phyloP scores from a whole-genome alignment of 2,113 vertebrate species.

The Daphoenositta chrysoptera region DNA sequence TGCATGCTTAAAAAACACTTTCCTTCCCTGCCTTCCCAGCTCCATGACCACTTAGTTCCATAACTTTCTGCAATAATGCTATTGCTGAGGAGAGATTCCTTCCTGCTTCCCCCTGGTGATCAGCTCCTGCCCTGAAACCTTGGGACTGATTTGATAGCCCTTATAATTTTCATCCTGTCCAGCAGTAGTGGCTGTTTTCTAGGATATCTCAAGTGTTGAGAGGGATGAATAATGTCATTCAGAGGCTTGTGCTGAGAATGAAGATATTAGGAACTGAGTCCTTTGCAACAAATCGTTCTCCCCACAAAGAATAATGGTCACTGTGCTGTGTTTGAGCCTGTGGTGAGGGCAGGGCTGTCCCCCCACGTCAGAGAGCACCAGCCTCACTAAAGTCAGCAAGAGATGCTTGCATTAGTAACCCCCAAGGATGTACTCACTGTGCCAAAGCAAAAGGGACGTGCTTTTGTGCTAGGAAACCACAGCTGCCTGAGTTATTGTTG shows the following conservation, averaged over 20 bases:
- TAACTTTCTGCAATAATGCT: neutral
- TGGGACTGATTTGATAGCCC: neutral
- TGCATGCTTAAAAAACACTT: neutral
- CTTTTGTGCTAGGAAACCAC: neutral
- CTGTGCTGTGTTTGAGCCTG: neutral
- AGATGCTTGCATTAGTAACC: neutral
- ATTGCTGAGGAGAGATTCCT: neutral
- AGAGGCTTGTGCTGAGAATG: neutral
- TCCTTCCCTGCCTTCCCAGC: neutral
- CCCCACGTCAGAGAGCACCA: neutral
- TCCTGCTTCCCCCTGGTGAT: neutral
- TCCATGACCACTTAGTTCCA: neutral
- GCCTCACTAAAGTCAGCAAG: neutral
- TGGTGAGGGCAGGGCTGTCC: neutral
- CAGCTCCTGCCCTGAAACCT: neutral
- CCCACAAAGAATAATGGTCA: neutral
- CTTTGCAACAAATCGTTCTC: neutral
- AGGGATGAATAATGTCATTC: neutral
- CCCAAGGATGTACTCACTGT: neutral
- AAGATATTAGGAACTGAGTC: neutral
- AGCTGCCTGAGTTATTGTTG: neutral
- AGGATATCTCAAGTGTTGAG: neutral
- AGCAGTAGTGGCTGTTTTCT: neutral
- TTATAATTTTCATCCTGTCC: neutral
- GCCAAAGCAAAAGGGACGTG: conserved; percentile 20